These are phyloP conservation scores for Campodea augens DNA, from an alignment of 1,140 invertebrate genomes.

Conservation along the genomic window DNA sequence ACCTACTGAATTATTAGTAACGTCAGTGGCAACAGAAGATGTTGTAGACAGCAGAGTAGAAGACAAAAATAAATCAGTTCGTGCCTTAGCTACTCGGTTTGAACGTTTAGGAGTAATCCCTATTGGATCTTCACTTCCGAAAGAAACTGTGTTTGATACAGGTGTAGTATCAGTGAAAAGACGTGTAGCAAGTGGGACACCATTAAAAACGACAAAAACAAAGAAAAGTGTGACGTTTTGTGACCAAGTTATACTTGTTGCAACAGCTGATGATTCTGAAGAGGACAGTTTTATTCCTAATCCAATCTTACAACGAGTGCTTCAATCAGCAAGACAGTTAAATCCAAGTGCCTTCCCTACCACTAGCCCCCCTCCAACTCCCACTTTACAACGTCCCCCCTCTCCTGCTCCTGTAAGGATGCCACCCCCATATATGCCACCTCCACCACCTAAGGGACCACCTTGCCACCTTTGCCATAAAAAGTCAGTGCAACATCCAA, in stretches of 20 bases:
- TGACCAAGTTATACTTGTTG: slow-evolving; percentile 76
- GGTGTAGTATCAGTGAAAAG: slow-evolving; percentile 1
- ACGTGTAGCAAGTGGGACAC: slow-evolving; percentile 7
- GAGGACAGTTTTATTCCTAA: slow-evolving; percentile 78
- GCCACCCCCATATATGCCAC: slow-evolving; percentile 1
- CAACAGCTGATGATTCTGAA: slow-evolving; percentile 76
- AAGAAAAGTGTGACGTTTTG: slow-evolving; percentile 89
- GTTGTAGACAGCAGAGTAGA: no score
- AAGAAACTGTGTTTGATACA: slow-evolving; percentile 3
- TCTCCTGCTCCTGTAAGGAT: slow-evolving; percentile 10
- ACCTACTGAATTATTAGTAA: slow-evolving; percentile 47
- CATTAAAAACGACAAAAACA: slow-evolving; percentile 16
- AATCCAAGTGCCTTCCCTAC: slow-evolving; percentile 35
- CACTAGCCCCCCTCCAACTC: slow-evolving; percentile 7
- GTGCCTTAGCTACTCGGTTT: no score
- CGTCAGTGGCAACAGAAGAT: no score
- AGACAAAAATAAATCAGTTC: no score
- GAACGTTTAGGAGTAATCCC: no score
- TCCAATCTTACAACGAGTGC: slow-evolving; percentile 66
- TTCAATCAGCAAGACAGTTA: slow-evolving; percentile 58
- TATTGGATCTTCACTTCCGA: no score
- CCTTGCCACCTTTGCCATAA: slow-evolving; percentile 68
- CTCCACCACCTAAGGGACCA: slow-evolving; percentile 19
- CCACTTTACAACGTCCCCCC: slow-evolving; percentile 4
- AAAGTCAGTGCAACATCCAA: slow-evolving; percentile 48